Evolutionary conservation across 2,797 vertebrate genomes (phyloP), one percentile per base, ranked within the genome.

Genomic region (Hyperoplus lanceolatus): DNA sequence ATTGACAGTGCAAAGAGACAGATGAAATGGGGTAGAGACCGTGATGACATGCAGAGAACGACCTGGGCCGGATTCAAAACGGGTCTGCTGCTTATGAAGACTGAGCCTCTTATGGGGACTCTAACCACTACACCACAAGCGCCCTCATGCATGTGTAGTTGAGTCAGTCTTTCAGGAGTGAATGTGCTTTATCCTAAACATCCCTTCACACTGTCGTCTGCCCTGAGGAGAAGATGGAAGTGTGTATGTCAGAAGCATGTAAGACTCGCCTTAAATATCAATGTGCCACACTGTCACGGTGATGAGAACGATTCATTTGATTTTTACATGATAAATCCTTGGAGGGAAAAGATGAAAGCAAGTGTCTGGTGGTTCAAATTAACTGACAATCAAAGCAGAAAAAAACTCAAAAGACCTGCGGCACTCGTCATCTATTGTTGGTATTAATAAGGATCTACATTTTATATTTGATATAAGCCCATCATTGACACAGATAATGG

Each of bases 221-320:
- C 51, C 29, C 75, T 55, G 54, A 71, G 54, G 75, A 59, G 45
- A 5, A 39, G 50, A 36, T 54, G 61, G 46, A 73, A 51, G 57
- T 48, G 38, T 71, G 53, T 16, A n/a, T 83, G 85, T 86, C 75
- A 80, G 55, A 38, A 64, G 60, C 59, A 59, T 76, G 77, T 87
- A 80, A 83, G 78, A 77, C 74, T 51, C 46, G 77, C 63, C 76
- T 68, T 15, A 62, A 39, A 75, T 60, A 90, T 92, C 86, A 85
- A 72, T 90, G 81, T 39, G 81, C 42, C 70, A 46, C 4, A 29
- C 70, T 85, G 84, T 80, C 71, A 74, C 64, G 53, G 56, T 36
- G 42, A 76, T 59, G 57, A 48, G 63, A 56, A 53, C 78, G 75
- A 89, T 89, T 88, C 77, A 86, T 83, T 71, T 80, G 62, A 48